Conservation (phyloP, 2,888 invertebrate genomes). For the Lordiphosa fenestrarum region DNA sequence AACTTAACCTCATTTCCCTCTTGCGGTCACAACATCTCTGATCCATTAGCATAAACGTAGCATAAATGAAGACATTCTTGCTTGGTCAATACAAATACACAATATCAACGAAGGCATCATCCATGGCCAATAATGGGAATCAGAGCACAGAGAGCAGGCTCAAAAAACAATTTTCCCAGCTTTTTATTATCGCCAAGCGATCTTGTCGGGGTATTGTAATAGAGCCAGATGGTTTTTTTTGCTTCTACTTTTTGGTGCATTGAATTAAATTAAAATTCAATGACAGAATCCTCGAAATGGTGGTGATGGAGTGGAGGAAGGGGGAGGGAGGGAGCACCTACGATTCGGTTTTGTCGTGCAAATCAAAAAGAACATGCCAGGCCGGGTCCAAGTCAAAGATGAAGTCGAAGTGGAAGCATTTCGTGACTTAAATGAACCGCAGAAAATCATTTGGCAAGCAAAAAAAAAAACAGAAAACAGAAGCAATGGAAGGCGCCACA, state of each 20-base stretch:
- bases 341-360: constrained; percentile 66
- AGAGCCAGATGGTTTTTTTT: constrained; percentile 43
- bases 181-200: constrained; percentile 63
- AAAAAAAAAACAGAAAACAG: constrained; percentile 29
- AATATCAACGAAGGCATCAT: constrained; percentile 42
- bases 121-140: constrained; percentile 66
- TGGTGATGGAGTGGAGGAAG: constrained; percentile 4
- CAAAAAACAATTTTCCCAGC: constrained; percentile 62
- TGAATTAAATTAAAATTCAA: constrained; percentile 73
- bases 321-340: constrained; percentile 43
- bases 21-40: constrained; percentile 18
- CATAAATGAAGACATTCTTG: constrained; percentile 70
- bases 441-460: constrained; percentile 54
- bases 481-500: constrained; percentile 52
- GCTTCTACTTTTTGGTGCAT: constrained; percentile 44
- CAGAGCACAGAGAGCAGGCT: constrained; percentile 59
- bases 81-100: constrained; percentile 27
- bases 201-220: constrained; percentile 59
- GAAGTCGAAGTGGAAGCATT: constrained; percentile 54
- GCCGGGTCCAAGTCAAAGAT: constrained; percentile 48
- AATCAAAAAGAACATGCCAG: constrained; percentile 68
- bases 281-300: constrained; percentile 44
- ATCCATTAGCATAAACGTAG: constrained; percentile 67
- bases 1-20: constrained; percentile 1
- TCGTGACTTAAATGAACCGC: constrained; percentile 76